phyloP scores from a whole-genome alignment of 2,113 vertebrate species.

The Alligator mississippiensis region DNA sequence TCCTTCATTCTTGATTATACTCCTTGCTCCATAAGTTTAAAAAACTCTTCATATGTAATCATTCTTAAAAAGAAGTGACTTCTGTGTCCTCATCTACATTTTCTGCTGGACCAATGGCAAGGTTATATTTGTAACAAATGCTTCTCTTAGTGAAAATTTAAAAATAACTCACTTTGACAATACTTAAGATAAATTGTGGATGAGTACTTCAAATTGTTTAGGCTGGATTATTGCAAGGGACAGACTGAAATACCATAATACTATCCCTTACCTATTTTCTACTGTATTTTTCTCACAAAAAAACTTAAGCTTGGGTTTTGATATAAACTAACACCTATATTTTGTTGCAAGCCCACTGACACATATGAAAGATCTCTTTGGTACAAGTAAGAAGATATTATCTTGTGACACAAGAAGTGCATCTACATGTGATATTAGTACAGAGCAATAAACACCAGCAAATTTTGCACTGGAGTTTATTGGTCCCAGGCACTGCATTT shows the following conservation, averaged over 20 bases:
- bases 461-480: too few relatives aligned
- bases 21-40: slow-evolving; percentile 5
- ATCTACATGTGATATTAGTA: too few relatives aligned
- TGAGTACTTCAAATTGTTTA: not conserved
- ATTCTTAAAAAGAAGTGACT: slow-evolving; percentile 17
- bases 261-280: not conserved
- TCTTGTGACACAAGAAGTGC: not conserved
- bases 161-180: not conserved
- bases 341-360: not conserved
- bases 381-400: not conserved
- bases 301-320: not conserved
- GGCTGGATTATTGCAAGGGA: not conserved
- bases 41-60: slow-evolving; percentile 19
- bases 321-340: not conserved
- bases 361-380: not conserved
- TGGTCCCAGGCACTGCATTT: too few relatives aligned
- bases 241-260: not conserved
- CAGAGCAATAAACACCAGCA: too few relatives aligned
- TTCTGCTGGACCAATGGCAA: not conserved
- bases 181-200: not conserved
- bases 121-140: not conserved
- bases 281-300: not conserved
- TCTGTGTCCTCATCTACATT: not conserved
- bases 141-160: not conserved
- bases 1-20: slow-evolving; percentile 13